Percentiles rank a stretch among this genome's conserved stretches.
These are phyloP conservation scores for Papilio xuthus DNA, from an alignment of 1,140 invertebrate genomes.

Conservation along the genomic window DNA sequence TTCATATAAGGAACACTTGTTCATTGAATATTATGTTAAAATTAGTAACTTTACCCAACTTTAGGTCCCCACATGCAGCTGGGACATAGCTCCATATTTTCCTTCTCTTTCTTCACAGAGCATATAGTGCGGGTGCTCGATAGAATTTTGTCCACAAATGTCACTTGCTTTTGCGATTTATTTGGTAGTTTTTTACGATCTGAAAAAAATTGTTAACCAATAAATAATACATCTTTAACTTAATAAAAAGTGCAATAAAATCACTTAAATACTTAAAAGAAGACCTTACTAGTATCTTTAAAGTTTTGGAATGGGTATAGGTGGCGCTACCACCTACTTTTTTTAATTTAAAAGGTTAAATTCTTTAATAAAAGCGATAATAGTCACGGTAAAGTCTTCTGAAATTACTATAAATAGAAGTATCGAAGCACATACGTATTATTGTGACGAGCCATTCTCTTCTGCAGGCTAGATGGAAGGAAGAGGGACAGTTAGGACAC, in stretches of 20 bases:
- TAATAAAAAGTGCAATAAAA: too few relatives aligned
- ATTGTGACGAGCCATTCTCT: constrained; percentile 68
- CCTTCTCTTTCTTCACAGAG: constrained; percentile 57
- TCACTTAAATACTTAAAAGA: too few relatives aligned
- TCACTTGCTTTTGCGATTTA: constrained; percentile 54
- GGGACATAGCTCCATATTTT: constrained; percentile 64
- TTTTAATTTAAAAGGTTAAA: too few relatives aligned
- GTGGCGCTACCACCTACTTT: too few relatives aligned
- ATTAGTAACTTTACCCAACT: constrained; percentile 53
- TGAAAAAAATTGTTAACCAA: constrained; percentile 39
- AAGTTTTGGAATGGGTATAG: too few relatives aligned
- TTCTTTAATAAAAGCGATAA: too few relatives aligned
- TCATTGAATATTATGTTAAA: neutral
- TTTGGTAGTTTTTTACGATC: constrained; percentile 71
- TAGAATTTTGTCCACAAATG: constrained; percentile 64
- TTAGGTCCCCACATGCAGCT: constrained; percentile 76
- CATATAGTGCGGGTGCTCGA: constrained; percentile 69
- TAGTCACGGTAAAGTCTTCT: too few relatives aligned
- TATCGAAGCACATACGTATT: constrained; percentile 58
- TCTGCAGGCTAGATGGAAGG: constrained; percentile 64
- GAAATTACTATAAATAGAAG: neutral
- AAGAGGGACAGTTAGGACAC: constrained; percentile 63
- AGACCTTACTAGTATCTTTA: too few relatives aligned
- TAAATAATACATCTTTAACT: too few relatives aligned
- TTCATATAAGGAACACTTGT: too few relatives aligned